Evolutionary conservation across 2,797 vertebrate species (phyloP).

Genomic region (Helarctos malayanus): DNA sequence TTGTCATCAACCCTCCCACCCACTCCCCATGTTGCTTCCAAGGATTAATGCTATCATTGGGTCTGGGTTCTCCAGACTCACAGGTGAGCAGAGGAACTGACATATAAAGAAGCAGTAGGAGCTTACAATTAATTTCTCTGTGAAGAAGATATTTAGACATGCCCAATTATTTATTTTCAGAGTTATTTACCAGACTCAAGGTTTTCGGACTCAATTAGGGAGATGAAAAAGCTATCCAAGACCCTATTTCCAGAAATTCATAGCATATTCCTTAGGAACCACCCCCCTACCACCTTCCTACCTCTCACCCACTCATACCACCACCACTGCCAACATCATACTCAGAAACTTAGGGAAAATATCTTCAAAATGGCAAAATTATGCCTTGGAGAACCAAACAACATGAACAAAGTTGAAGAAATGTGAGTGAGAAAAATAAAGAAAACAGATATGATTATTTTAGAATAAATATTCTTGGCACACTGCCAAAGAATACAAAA

Average conservation of each 20-base stretch:
- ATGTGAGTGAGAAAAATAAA: background rate
- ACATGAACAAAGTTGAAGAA: conserved; percentile 47
- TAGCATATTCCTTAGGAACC: conserved; percentile 56
- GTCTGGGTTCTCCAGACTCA: background rate
- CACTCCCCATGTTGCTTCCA: background rate
- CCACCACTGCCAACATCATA: conserved; percentile 37
- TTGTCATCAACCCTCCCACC: background rate
- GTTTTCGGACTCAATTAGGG: background rate
- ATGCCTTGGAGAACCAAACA: conserved; percentile 44
- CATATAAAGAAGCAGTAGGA: background rate
- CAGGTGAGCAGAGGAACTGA: background rate
- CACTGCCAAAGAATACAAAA: conserved; percentile 14
- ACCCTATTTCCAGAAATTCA: conserved; percentile 67
- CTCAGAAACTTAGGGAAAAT: conserved; percentile 57
- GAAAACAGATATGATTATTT: conserved; percentile 32
- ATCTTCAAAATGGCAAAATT: conserved; percentile 61
- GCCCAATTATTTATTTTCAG: conserved; percentile 44
- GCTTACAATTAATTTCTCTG: conserved; percentile 21
- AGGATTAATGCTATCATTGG: background rate
- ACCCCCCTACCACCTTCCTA: conserved; percentile 4
- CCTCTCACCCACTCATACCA: background rate
- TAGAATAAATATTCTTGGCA: conserved; percentile 63
- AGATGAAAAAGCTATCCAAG: conserved; percentile 63
- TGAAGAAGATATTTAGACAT: conserved; percentile 42
- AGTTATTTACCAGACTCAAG: conserved; percentile 13